Base-by-base conservation (phyloP, 2,888 invertebrate genomes). In the Neoaliturus tenellus region DNA sequence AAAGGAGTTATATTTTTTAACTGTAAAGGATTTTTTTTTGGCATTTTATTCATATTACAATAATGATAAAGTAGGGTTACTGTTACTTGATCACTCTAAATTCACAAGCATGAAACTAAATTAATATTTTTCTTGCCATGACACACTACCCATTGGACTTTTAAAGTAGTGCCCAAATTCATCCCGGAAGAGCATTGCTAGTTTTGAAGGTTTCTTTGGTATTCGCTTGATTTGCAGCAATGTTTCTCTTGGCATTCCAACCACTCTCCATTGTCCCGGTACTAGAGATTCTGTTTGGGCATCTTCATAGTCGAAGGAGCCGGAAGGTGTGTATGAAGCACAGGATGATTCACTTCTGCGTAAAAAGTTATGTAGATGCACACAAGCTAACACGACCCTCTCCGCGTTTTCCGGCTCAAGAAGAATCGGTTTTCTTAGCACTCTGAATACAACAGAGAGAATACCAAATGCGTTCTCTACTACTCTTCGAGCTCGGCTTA, bases 381-480 rank as follows among this genome's bases (percentile, higher is more conserved):
- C 73, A 41, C 85, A 86, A 20, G 88, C 83, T 83, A 87, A 84
- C 1, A 87, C 85, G 80, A 88, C 85, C 44, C 67, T 82, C 31
- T 83, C 41, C 20, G 84, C 87, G 82, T 86, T 86, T 20, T 83
- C 84, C 75, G 88, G 88, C 78, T 86, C 84, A 69, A 88, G 82
- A 48, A 88, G 81, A 75, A 88, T 83, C 25, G 86, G 87, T 85
- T 86, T 88, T 82, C 87, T 67, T 14, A 87, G 82, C 23, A 87
- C 85, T 69, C 87, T n/a, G 83, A 87, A 87, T 20, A 86, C 84
- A 17, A 85, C 48, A 2, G 84, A 62, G n/a, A 84, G n/a, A 25
- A 87, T 86, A 17, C 87, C 86, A 69, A 87, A 87, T 12, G 80
- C 85, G 84, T 87, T 86, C 86, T 89, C 89, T 55, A 89, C 88